Conservation (phyloP, 2,113 vertebrate species). For the Donacobius atricapilla region DNA sequence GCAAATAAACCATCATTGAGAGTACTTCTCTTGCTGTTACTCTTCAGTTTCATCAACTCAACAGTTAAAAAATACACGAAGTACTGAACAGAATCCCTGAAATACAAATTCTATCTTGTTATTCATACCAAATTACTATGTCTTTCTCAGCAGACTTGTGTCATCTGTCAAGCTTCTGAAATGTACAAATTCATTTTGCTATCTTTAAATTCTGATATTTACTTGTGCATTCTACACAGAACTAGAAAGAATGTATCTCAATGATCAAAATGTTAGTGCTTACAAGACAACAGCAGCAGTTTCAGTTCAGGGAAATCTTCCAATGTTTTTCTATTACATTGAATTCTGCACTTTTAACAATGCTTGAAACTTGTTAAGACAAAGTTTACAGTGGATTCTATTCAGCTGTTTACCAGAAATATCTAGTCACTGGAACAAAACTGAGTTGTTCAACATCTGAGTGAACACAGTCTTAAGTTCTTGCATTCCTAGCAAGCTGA, state of each 20-base stretch:
- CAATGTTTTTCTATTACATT: background rate
- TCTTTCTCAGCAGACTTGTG: slow-evolving; percentile 10
- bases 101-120: background rate
- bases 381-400: background rate
- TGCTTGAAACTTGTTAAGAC: background rate
- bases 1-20: background rate
- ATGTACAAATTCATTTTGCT: background rate
- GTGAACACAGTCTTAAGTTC: background rate
- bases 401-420: background rate
- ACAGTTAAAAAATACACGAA: slow-evolving; percentile 17
- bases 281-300: background rate
- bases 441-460: background rate
- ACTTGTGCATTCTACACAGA: background rate
- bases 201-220: background rate
- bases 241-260: background rate
- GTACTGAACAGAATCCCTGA: background rate
- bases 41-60: slow-evolving; percentile 27
- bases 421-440: background rate
- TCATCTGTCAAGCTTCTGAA: slow-evolving; percentile 16
- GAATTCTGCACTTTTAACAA: background rate
- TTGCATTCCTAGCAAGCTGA: background rate
- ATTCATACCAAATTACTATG: background rate
- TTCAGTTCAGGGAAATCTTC: background rate
- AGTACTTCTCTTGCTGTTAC: background rate
- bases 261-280: background rate